These are phyloP conservation scores for Cyclophora punctaria DNA, from an alignment of 2,888 invertebrate species.

Conservation along the genomic window DNA sequence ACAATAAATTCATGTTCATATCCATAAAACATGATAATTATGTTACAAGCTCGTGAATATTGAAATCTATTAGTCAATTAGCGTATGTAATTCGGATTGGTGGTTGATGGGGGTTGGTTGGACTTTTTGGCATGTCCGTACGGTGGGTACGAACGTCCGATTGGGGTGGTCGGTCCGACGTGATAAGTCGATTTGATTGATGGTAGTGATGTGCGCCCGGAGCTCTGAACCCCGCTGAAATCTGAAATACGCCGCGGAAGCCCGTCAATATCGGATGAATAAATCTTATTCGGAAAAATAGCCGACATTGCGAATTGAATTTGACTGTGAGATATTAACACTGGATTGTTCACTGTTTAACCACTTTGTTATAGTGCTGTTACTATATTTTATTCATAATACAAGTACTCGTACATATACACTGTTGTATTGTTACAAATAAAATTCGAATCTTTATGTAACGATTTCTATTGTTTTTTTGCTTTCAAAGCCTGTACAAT, in stretches of 20 bases:
- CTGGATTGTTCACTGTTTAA: no score
- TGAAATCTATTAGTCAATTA: constrained; percentile 19
- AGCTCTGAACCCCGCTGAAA: constrained; percentile 12
- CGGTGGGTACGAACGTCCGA: constrained; percentile 8
- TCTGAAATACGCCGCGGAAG: constrained; percentile 5
- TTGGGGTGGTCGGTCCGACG: constrained; percentile 26
- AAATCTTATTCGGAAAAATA: constrained; percentile 18
- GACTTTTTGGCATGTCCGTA: constrained; percentile 27
- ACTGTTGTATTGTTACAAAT: no score
- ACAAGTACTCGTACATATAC: no score
- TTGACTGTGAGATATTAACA: no score
- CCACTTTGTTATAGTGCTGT: no score
- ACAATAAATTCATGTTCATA: not conserved
- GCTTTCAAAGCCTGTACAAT: no score
- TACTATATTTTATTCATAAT: no score
- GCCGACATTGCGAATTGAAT: constrained; percentile 7
- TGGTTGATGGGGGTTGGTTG: constrained; percentile 24
- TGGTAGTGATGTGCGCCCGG: constrained; percentile 13
- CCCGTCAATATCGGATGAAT: constrained; percentile 18
- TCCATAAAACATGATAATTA: no score
- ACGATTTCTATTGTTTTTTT: no score
- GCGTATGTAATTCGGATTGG: constrained; percentile 19
- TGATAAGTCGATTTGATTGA: constrained; percentile 55
- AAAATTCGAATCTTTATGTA: no score
- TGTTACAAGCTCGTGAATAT: not conserved